Base-by-base conservation (phyloP, 2,113 vertebrate genomes). In the Lepus americanus region DNA sequence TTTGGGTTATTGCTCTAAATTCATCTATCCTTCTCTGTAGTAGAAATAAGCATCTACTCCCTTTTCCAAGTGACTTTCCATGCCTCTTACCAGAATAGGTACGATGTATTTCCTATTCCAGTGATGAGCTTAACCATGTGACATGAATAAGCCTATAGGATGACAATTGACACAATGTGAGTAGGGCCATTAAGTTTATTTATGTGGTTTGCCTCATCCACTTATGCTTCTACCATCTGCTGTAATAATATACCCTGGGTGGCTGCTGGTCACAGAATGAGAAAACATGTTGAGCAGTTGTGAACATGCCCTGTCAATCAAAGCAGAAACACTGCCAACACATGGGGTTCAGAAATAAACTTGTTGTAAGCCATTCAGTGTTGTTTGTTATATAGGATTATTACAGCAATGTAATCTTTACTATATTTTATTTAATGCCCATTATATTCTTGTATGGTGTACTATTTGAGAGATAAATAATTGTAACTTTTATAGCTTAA, bases 221-320 rank as follows among this genome's bases (percentile, higher is more conserved):
- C 3, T 73, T 69, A 36, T 10, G 39, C 33, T 92, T 51, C 39
- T 74, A 4, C 39, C 82, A 90, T 59, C 67, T 94, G 67, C 14
- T 12, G 7, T 69, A 29, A 55, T 39, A 84, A 83, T 20, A 76
- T 77, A 74, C 25, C 39, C 39, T 69, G n/a, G 29, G 64, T 81
- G 31, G 39, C n/a, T 91, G 14, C 63, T 64, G 86, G 55, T 95
- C 82, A 94, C 51, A 70, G 69, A 90, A 95, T 61, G 59, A 92
- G 31, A 36, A 91, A 90, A 88, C 22, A 29, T 66, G 49, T 59
- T 85, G n/a, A 95, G 27, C 67, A 88, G 72, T 69, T 94, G 20
- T 93, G 77, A 77, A 72, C 51, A 67, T 61, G 72, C 2, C 33
- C 73, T 61, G 19, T 94, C 61, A 80, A 14, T 90, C 61, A 94